Base-by-base conservation (phyloP, 2,797 vertebrate species). In the Coreius guichenoti region DNA sequence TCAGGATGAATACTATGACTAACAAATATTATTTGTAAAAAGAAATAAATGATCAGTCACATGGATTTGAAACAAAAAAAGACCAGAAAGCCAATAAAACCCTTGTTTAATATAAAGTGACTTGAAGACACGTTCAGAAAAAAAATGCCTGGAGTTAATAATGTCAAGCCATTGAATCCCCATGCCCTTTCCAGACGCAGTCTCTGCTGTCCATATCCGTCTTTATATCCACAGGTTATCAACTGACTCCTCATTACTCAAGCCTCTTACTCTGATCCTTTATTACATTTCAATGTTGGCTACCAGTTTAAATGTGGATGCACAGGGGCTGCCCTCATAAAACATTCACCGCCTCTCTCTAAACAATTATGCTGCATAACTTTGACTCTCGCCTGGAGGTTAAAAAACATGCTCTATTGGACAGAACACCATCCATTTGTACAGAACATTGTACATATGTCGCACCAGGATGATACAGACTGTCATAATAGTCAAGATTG, bases 131-230 rank as follows among this genome's bases (percentile, higher is more conserved):
- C 43, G 21, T 69, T 76, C 87, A 83, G 63, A 80, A 72, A 87
- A 87, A 87, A 84, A 88, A 87, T 87, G 85, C 86, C 76, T 70
- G 47, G 63, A 89, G 74, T 90, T 92, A 86, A 92, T 91, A 91
- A 90, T 91, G 89, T 86, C 89, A 88, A 87, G 86, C 82, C 77
- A 81, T 65, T 87, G 87, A 89, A 87, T 90, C 90, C 86, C 45
- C 63, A 80, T 90, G 88, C 88, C 91, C 90, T 92, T 91, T 91
- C 84, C 78, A 54, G 33, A 83, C 72, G 78, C 86, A 86, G 70
- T 87, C 36, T 84, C 75, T 86, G 74, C 89, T 86, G 89, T 90
- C 86, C 81, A 82, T 78, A 80, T 87, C 86, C 73, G 26, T 85
- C 85, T 90, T 91, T 82, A 89, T 88, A 88, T 86, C 51, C 74